A percentile compares a stretch with the other conserved stretches of the same genome.
These are phyloP conservation scores for Gastrophryne carolinensis DNA, from an alignment of 2,797 vertebrate species.

Conservation along the genomic window DNA sequence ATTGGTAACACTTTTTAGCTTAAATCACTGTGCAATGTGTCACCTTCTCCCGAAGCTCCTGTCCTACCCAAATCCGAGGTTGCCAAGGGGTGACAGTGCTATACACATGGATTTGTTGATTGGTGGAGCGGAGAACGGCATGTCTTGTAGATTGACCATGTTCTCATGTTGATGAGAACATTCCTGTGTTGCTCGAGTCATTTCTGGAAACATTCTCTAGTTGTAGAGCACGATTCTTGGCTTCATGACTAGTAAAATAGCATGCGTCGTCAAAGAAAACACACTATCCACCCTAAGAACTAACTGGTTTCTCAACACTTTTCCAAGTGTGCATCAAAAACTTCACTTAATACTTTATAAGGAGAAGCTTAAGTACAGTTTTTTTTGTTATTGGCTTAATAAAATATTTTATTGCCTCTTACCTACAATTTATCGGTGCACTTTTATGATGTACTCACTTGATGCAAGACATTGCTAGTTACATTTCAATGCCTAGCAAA, in stretches of 20 bases:
- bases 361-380: too few species aligned
- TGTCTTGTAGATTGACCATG: neutral
- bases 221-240: slow-evolving; percentile 9
- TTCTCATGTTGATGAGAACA: slow-evolving; percentile 9
- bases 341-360: neutral
- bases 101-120: slow-evolving; percentile 1
- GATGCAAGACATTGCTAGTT: neutral
- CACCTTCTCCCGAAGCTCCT: neutral
- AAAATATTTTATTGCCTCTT: neutral
- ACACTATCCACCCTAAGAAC: neutral
- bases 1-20: neutral
- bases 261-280: neutral
- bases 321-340: neutral
- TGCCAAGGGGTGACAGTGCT: neutral
- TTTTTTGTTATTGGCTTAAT: neutral
- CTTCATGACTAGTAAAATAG: neutral
- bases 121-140: neutral
- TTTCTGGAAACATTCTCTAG: slow-evolving; percentile 20
- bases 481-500: neutral
- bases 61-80: neutral
- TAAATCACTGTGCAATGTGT: neutral
- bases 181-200: slow-evolving; percentile 18
- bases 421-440: neutral
- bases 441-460: neutral
- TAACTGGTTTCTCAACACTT: neutral